These are phyloP conservation scores for Aspidiotus destructor DNA, from an alignment of 2,888 invertebrate genomes.

Conservation along the genomic window DNA sequence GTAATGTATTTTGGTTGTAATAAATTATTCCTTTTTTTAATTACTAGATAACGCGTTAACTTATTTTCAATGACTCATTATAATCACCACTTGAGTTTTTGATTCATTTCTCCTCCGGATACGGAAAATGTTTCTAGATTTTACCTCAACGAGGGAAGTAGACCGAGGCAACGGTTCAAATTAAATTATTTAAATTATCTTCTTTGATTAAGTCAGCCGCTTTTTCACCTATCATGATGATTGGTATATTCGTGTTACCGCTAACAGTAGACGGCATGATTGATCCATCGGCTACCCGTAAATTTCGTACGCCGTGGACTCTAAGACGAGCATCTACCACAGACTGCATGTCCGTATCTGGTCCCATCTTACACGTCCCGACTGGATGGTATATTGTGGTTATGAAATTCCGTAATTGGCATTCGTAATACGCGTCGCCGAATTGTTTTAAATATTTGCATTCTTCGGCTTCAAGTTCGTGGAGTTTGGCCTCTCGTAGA, in stretches of 20 bases:
- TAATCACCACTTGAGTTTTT: no score
- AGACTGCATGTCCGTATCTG: constrained; percentile 10
- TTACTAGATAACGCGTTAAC: no score
- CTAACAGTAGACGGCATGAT: constrained; percentile 31
- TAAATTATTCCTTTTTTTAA: no score
- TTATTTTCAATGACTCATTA: no score
- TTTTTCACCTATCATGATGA: constrained; percentile 34
- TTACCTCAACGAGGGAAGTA: no score
- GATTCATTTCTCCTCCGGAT: no score
- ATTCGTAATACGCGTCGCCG: constrained; percentile 25
- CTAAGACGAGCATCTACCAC: constrained; percentile 25
- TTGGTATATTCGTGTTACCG: constrained; percentile 32
- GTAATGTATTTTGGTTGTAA: no score
- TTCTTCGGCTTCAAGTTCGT: neutral
- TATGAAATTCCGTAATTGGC: constrained; percentile 20
- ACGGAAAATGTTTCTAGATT: no score
- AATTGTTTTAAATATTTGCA: neutral
- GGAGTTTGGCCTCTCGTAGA: constrained; percentile 1
- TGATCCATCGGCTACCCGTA: constrained; percentile 32
- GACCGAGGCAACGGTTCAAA: no score
- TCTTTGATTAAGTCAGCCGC: constrained; percentile 29
- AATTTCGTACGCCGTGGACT: constrained; percentile 26
- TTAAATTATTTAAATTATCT: neutral
- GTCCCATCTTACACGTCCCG: constrained; percentile 35
- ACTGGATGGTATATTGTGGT: constrained; percentile 33